A percentile compares a stretch with the other conserved stretches of the same genome.
Evolutionary conservation across 2,888 invertebrate genomes (phyloP).

Genomic region (Phortica okadai): DNA sequence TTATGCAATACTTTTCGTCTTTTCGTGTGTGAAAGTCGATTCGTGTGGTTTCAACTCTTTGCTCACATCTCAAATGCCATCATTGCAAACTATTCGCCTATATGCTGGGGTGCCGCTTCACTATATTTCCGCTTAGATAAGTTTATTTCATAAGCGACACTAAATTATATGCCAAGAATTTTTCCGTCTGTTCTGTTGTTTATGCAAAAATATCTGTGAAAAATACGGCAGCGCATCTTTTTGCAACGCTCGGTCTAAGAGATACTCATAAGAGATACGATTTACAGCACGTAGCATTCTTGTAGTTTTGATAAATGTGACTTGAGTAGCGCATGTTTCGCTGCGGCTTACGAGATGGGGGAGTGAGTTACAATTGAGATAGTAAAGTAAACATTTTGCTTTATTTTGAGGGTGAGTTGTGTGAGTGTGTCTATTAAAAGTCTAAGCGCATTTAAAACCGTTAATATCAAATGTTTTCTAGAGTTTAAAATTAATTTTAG

Average conservation of each 20-base stretch:
- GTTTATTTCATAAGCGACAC: slow-evolving; percentile 72
- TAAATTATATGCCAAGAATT: slow-evolving; percentile 70
- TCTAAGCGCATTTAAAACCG: background rate
- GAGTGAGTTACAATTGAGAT: slow-evolving; percentile 1
- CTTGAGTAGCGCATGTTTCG: slow-evolving; percentile 52
- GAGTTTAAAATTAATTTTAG: background rate
- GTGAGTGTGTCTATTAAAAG: background rate
- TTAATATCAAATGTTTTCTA: background rate
- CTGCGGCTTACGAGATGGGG: background rate
- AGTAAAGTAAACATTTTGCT: background rate
- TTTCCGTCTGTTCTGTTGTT: slow-evolving; percentile 38
- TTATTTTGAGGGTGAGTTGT: background rate
- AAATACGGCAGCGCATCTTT: slow-evolving; percentile 19
- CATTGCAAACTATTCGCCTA: slow-evolving; percentile 39
- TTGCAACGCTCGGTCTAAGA: background rate
- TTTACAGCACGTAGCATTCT: slow-evolving; percentile 22
- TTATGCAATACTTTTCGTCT: slow-evolving; percentile 44
- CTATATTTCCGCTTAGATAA: slow-evolving; percentile 71
- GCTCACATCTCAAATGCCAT: slow-evolving; percentile 33
- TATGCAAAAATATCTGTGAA: slow-evolving; percentile 30
- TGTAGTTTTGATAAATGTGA: slow-evolving; percentile 65
- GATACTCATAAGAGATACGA: slow-evolving; percentile 10
- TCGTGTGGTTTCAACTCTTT: background rate
- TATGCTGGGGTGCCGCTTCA: slow-evolving; percentile 21
- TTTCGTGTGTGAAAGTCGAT: slow-evolving; percentile 26